These are phyloP conservation scores for Pelecanus crispus DNA, from an alignment of 2,113 vertebrate genomes.

Conservation along the genomic window DNA sequence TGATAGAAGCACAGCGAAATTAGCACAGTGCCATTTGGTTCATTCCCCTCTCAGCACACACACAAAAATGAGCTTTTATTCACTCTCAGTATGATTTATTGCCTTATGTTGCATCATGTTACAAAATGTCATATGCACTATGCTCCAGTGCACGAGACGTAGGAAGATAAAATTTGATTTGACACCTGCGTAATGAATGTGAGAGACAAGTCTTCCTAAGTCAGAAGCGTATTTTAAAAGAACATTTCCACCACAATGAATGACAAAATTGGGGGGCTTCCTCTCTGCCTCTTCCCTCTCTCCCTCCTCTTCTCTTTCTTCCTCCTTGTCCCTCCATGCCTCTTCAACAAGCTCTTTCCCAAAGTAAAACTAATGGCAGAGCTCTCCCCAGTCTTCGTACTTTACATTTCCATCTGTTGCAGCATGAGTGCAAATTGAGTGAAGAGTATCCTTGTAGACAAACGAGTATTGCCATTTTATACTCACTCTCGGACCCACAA, in stretches of 20 bases:
- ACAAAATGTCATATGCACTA: slow-evolving; percentile 36
- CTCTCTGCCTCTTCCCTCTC: neutral
- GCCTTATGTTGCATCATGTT: slow-evolving; percentile 16
- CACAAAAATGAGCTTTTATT: neutral
- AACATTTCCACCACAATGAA: slow-evolving; percentile 1
- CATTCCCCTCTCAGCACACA: neutral
- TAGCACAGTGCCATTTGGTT: neutral
- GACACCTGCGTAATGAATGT: slow-evolving; percentile 46
- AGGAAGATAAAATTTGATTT: slow-evolving; percentile 34
- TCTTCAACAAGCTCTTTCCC: neutral
- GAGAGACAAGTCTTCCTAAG: slow-evolving; percentile 45
- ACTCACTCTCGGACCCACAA: neutral
- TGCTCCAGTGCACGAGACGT: slow-evolving; percentile 32
- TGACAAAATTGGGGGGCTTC: neutral
- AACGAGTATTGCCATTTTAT: neutral
- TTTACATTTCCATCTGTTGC: neutral
- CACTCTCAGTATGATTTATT: slow-evolving; percentile 51
- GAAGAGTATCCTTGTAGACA: neutral
- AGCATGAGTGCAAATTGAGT: neutral
- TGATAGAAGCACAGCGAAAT: neutral
- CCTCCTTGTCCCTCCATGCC: neutral
- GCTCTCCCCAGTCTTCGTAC: neutral
- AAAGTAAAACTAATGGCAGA: neutral
- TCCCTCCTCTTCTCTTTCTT: neutral
- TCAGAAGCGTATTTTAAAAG: slow-evolving; percentile 7